These are phyloP conservation scores for Hoplostethus atlanticus DNA, from an alignment of 2,797 vertebrate genomes.

Conservation along the genomic window DNA sequence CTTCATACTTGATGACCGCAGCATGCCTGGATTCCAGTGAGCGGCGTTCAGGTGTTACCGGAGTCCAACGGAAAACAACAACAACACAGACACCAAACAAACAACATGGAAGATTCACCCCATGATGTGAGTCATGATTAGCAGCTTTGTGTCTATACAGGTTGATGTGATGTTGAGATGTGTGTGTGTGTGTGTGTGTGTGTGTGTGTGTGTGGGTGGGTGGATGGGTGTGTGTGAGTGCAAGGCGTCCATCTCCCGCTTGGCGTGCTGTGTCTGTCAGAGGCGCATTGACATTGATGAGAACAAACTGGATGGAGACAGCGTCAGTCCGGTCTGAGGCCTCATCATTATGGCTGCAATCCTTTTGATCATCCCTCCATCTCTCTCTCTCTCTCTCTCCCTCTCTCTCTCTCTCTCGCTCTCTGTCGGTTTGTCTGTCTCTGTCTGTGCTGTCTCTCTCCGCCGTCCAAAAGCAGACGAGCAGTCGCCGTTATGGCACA, in stretches of 20 bases:
- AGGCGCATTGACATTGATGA: constrained; percentile 76
- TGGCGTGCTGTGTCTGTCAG: constrained; percentile 54
- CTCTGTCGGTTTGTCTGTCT: constrained; percentile 52
- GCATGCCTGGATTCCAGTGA: not conserved
- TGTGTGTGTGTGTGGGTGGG: constrained; percentile 23
- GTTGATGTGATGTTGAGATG: constrained; percentile 31
- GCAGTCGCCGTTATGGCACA: constrained; percentile 58
- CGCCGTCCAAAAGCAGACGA: constrained; percentile 54
- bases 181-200: constrained; percentile 18
- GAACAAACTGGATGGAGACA: constrained; percentile 80
- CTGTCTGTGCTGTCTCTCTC: constrained; percentile 51
- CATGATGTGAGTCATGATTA: not conserved
- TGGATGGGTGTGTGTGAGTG: constrained; percentile 47
- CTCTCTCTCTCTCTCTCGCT: constrained; percentile 23
- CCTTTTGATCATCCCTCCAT: constrained; percentile 76
- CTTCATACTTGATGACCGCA: too few species aligned
- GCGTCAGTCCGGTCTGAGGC: constrained; percentile 68
- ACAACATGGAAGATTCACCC: not conserved
- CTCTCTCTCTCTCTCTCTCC: constrained; percentile 2
- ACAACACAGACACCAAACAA: not conserved
- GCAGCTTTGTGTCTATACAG: constrained; percentile 15
- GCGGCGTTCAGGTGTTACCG: too few species aligned
- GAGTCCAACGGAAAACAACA: not conserved
- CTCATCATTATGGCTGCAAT: constrained; percentile 71
- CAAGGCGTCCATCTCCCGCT: constrained; percentile 54